These are phyloP conservation scores for Drosophila willistoni DNA, from an alignment of 1,140 invertebrate species.

Conservation along the genomic window DNA sequence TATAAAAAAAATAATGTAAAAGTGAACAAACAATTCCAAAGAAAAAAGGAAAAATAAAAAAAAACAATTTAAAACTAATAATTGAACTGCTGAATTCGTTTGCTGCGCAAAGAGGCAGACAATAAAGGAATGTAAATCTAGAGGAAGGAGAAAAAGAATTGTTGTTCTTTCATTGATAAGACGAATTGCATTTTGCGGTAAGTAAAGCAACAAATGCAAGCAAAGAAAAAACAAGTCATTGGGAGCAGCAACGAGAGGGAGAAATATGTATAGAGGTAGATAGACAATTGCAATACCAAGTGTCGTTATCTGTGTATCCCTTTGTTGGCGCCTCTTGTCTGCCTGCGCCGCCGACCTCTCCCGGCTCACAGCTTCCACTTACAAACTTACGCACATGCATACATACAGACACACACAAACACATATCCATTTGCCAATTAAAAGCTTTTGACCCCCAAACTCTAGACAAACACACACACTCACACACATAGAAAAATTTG, in stretches of 20 bases:
- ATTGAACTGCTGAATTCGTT: neutral
- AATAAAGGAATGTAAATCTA: neutral
- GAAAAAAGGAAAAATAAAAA: neutral
- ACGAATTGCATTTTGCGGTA: neutral
- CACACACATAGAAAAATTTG: constrained; percentile 12
- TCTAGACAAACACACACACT: constrained; percentile 13
- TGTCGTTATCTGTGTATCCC: constrained; percentile 26
- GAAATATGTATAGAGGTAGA: neutral
- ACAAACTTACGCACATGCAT: constrained; percentile 1
- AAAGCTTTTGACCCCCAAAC: constrained; percentile 60
- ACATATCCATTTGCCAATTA: constrained; percentile 68
- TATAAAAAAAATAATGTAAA: neutral
- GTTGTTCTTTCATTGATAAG: constrained; percentile 3
- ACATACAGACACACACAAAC: neutral
- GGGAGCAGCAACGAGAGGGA: neutral
- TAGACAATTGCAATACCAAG: neutral
- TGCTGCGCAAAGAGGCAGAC: neutral
- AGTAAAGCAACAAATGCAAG: constrained; percentile 45
- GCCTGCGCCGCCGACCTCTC: constrained; percentile 8
- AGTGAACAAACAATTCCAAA: neutral
- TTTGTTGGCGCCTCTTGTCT: constrained; percentile 24
- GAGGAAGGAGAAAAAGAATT: neutral
- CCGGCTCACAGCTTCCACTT: constrained; percentile 35
- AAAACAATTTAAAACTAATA: neutral
- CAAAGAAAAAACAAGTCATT: neutral